These are phyloP conservation scores for Antedon mediterranea DNA, from an alignment of 53 echinoderm and acorn worm species.

Conservation along the genomic window DNA sequence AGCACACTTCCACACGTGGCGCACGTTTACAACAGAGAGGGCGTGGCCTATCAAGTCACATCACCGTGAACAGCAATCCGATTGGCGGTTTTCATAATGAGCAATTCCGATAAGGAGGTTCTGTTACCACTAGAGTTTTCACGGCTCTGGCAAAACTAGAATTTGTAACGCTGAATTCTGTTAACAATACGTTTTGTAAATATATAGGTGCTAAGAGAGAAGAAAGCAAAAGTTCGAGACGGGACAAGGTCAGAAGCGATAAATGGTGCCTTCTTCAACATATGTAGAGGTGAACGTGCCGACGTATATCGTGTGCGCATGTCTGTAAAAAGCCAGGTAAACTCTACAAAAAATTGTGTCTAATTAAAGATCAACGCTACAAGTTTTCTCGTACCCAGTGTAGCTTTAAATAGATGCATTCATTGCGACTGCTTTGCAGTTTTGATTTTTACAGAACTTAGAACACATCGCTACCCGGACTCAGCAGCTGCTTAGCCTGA, in stretches of 20 bases:
- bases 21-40: neutral
- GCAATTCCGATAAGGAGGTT: too few relatives aligned
- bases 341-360: neutral
- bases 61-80: neutral
- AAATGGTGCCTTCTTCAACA: slow-evolving; percentile 1
- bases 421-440: neutral
- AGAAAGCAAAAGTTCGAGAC: neutral
- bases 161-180: neutral
- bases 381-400: neutral
- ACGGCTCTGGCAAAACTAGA: neutral
- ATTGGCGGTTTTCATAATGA: neutral
- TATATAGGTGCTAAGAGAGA: neutral
- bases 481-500: neutral
- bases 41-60: neutral
- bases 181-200: neutral
- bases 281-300: neutral
- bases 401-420: neutral
- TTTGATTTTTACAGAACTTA: neutral
- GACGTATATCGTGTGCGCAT: neutral
- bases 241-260: neutral
- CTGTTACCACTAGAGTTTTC: too few relatives aligned
- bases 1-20: neutral
- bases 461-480: neutral
- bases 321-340: neutral
- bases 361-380: neutral